These are phyloP conservation scores for Buceros bicornis DNA, from an alignment of 2,797 vertebrate species.

Conservation along the genomic window DNA sequence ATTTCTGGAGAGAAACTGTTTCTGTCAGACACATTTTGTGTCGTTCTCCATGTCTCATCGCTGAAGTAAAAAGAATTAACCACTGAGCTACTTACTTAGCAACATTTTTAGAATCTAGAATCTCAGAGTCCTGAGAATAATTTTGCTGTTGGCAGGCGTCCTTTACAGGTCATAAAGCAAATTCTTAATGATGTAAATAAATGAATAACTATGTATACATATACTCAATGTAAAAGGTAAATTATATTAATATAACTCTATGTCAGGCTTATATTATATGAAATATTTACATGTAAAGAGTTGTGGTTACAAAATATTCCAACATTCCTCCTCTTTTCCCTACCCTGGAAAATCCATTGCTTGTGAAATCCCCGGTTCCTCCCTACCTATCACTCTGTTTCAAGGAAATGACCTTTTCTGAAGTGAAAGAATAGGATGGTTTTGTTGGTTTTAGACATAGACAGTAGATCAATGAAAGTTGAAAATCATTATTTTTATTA, in stretches of 20 bases:
- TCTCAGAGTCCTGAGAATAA: not conserved
- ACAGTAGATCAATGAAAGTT: not conserved
- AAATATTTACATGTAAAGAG: not conserved
- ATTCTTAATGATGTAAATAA: not conserved
- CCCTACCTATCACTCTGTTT: not conserved
- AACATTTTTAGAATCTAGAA: not conserved
- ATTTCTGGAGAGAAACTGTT: constrained; percentile 9
- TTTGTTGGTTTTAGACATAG: not conserved
- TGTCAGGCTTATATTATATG: not conserved
- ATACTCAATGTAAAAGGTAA: not conserved
- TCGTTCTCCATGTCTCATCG: not conserved
- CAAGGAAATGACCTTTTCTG: not conserved
- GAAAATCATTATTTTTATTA: not conserved
- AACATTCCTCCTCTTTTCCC: not conserved
- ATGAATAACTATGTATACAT: not conserved
- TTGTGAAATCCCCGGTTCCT: not conserved
- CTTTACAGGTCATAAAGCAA: not conserved
- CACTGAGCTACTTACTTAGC: not conserved
- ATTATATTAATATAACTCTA: not conserved
- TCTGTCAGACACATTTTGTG: not conserved
- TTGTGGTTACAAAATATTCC: not conserved
- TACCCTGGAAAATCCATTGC: not conserved
- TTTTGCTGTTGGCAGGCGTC: not conserved
- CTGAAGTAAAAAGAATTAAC: constrained; percentile 7
- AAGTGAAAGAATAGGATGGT: not conserved